Base-by-base conservation (phyloP, 2,888 invertebrate genomes). In the Plutella xylostella region DNA sequence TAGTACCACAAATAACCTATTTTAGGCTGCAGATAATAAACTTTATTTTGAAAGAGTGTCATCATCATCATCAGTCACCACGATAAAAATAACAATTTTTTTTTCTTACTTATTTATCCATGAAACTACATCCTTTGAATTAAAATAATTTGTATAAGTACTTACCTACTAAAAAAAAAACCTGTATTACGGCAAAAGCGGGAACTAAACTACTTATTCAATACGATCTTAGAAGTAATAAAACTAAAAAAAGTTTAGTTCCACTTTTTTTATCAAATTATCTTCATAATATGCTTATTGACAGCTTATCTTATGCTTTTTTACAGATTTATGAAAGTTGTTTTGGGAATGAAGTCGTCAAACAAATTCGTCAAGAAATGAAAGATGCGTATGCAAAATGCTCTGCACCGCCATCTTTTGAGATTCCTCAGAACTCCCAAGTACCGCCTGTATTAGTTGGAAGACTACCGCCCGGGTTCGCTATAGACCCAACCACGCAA, bases 301-400 rank as follows among this genome's bases (percentile, higher is more conserved):
- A 20, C 34, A n/a, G 15, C 28, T 18, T 28, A 14, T 19, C 19
- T 28, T 11, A 30, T 35, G 20, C 45, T 45, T 53, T 51, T 52
- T 63, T 68, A 31, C 65, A 90, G 90, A 89, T 90, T 55, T 90
- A 89, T 58, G 90, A 90, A 69, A 89, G 89, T 57, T 90, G 90
- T 60, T 90, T 90, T 51, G 90, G 90, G 0, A 78, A 86, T 1
- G 88, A 89, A 58, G 88, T 90, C 1, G 85, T 90, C 3, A 88
- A 88, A 58, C 88, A 89, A 75, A 88, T 90, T 38, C 78, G 89
- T 31, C 85, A 85, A 64, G 90, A 90, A 70, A 86, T 90, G 83
- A 88, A 88, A 63, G 85, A 85, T 15, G 90, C 90, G 0, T 88
- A 88, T 51, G 73, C 85, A 34, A 90, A 89, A 72, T 90, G 90